Percentiles rank a stretch among this genome's conserved stretches.
These are phyloP conservation scores for Salvator merianae DNA, from an alignment of 2,113 vertebrate species.

Conservation along the genomic window DNA sequence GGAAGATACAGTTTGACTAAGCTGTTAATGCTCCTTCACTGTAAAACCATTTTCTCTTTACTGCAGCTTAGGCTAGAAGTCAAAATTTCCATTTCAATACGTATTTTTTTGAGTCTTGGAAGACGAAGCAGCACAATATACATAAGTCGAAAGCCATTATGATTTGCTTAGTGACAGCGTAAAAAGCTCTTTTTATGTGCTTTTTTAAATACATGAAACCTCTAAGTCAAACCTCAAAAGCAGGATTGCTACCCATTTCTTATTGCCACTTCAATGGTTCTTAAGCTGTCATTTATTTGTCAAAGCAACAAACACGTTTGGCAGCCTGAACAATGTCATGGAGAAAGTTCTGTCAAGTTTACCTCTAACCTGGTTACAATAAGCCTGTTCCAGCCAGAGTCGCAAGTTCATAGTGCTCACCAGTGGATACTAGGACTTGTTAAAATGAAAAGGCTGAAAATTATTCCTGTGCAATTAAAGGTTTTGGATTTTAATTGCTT, in stretches of 20 bases:
- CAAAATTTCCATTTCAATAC: conserved; percentile 74
- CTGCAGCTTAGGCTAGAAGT: conserved; percentile 66
- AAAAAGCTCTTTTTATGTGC: conserved; percentile 56
- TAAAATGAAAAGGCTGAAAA: background rate
- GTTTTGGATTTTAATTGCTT: conserved; percentile 44
- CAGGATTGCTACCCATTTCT: conserved; percentile 60
- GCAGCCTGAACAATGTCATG: conserved; percentile 43
- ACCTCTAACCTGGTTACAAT: conserved; percentile 53
- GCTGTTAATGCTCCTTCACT: conserved; percentile 59
- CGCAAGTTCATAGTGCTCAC: conserved; percentile 58
- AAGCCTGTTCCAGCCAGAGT: conserved; percentile 32
- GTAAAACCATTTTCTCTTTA: conserved; percentile 63
- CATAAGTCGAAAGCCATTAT: conserved; percentile 58
- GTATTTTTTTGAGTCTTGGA: conserved; percentile 51
- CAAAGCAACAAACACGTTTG: conserved; percentile 53
- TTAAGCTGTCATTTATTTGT: conserved; percentile 62
- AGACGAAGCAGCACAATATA: conserved; percentile 56
- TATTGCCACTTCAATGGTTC: conserved; percentile 58
- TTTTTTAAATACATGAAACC: conserved; percentile 41
- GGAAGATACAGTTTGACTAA: conserved; percentile 47
- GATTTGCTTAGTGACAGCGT: conserved; percentile 55
- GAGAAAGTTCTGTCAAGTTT: conserved; percentile 47
- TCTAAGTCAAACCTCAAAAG: conserved; percentile 56
- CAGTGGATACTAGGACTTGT: conserved; percentile 20
- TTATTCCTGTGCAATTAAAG: conserved; percentile 31